A percentile compares a stretch with the other conserved stretches of the same genome.
Conservation (phyloP, 2,888 invertebrate genomes). For the Cheilosia scutellata region DNA sequence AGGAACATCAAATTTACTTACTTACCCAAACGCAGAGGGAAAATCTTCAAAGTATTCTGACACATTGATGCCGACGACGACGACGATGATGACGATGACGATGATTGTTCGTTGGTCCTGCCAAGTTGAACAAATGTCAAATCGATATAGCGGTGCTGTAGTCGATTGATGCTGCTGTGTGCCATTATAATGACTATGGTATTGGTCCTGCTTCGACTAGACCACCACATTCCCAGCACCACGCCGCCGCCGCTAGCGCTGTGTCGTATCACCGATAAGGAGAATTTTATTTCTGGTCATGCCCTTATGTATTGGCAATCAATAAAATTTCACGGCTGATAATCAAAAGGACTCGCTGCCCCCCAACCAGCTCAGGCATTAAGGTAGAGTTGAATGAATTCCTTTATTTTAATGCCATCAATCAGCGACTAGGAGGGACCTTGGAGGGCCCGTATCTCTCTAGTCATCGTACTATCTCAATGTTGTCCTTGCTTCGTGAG, state of each 20-base stretch:
- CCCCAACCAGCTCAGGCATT: background rate
- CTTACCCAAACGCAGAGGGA: conserved; percentile 31
- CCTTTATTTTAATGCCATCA: conserved; percentile 71
- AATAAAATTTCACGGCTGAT: conserved; percentile 75
- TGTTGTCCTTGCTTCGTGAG: conserved; percentile 40
- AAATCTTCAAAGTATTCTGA: conserved; percentile 42
- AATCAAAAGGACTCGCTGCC: conserved; percentile 61
- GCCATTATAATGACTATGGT: conserved; percentile 57
- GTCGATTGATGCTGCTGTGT: conserved; percentile 42
- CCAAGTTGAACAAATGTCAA: conserved; percentile 72
- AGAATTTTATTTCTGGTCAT: conserved; percentile 71
- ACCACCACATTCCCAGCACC: background rate
- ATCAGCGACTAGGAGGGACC: conserved; percentile 40
- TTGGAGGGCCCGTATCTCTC: conserved; percentile 16
- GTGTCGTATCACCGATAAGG: conserved; percentile 42
- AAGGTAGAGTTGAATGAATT: conserved; percentile 46
- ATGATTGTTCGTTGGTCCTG: conserved; percentile 19
- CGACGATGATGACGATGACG: background rate
- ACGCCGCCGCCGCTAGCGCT: background rate
- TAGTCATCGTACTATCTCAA: conserved; percentile 40
- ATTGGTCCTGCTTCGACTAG: conserved; percentile 21
- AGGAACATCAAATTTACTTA: conserved; percentile 49
- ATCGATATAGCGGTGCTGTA: conserved; percentile 59
- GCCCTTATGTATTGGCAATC: conserved; percentile 73
- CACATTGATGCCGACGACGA: background rate